These are phyloP conservation scores for Artemia sinica DNA, from an alignment of 2,888 invertebrate genomes.

Conservation along the genomic window DNA sequence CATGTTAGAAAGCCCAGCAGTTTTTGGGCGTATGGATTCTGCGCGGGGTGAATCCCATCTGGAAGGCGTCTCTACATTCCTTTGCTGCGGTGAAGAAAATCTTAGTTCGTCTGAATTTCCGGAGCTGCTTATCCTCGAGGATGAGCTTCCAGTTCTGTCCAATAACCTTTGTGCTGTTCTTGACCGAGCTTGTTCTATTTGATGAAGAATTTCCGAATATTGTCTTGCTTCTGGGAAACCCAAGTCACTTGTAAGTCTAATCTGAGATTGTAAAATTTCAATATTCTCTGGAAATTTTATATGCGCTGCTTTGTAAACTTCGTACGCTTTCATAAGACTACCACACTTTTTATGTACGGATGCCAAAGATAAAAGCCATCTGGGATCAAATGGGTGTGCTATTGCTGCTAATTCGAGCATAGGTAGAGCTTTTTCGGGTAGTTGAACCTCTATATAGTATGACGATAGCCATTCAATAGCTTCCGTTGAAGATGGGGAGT, in stretches of 20 bases:
- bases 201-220: background rate
- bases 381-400: slow-evolving; percentile 59
- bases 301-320: slow-evolving; percentile 67
- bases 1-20: background rate
- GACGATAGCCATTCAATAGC: slow-evolving; percentile 77
- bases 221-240: background rate
- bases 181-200: background rate
- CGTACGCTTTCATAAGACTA: slow-evolving; percentile 62
- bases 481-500: slow-evolving; percentile 50
- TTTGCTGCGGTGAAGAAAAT: background rate
- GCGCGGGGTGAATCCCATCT: slow-evolving; percentile 1
- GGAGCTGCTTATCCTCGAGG: slow-evolving; percentile 10
- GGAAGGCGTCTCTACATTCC: background rate
- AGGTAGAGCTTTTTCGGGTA: slow-evolving; percentile 63
- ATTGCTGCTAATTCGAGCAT: slow-evolving; percentile 64
- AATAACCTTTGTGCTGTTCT: background rate
- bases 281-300: slow-evolving; percentile 80
- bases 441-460: slow-evolving; percentile 70
- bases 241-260: background rate
- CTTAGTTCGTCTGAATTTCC: slow-evolving; percentile 1
- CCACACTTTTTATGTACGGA: slow-evolving; percentile 65
- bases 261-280: slow-evolving; percentile 34
- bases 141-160: background rate
- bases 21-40: background rate
- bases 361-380: slow-evolving; percentile 69